Base-by-base conservation (phyloP, 2,888 invertebrate species). In the Torymus auratus region DNA sequence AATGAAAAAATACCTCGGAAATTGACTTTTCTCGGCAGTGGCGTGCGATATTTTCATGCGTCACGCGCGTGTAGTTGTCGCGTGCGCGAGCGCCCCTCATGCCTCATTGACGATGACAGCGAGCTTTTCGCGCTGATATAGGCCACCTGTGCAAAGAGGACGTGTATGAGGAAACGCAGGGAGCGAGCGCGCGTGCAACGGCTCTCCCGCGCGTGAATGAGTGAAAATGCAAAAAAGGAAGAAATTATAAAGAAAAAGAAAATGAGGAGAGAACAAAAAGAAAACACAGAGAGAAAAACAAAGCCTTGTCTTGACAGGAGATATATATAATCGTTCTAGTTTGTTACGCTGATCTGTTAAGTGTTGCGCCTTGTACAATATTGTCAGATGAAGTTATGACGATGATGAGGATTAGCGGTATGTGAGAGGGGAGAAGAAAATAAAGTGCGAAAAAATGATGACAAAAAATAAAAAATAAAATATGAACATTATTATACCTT, bases 261-360 rank as follows among this genome's bases (percentile, higher is more conserved):
- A n/a, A 17, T n/a, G 41, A 71, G 10, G 14, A 20, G 7, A 20
- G 58, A 14, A 60, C 10, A 70, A 12, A 2, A 50, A 41, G 3
- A 50, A 41, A 41, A 58, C 11, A 28, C n/a, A 20, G 14, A 70
- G 20, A 65, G 17, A 12, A 15, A 62, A 73, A 55, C 13, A 85
- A 83, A 82, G 83, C 84, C 85, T 85, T 83, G 85, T 87, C 86
- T 88, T 86, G 85, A 83, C 87, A 87, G 85, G 79, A 84, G 82
- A 86, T 86, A 41, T 28, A 28, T 28, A n/a, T 28, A 87, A 86
- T 86, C 84, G 86, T 88, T 87, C 85, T 87, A 87, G 85, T 86
- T 87, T 86, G 86, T 88, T 86, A 86, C 83, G 85, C 85, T 82
- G 84, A 84, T 86, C 84, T 85, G 85, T 87, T 86, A 83, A 84